A percentile compares a stretch with the other conserved stretches of the same genome.
Conservation (phyloP, 2,797 vertebrate species). For the Pipistrellus nathusii region DNA sequence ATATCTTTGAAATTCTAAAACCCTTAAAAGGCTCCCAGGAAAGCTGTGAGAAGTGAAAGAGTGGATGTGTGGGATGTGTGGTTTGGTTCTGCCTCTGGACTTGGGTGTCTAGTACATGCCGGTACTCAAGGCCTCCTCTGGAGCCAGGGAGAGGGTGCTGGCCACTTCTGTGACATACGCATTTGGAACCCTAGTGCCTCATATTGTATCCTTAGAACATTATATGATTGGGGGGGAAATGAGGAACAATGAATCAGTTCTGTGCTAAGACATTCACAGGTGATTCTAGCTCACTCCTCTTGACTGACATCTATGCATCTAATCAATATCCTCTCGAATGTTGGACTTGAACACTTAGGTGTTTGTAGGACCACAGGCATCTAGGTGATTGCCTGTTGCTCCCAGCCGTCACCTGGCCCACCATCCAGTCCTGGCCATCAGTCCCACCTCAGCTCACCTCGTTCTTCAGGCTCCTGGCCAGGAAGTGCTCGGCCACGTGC, state of each 20-base stretch:
- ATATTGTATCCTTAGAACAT: neutral
- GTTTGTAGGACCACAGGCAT: accelerated
- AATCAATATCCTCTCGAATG: too few relatives aligned
- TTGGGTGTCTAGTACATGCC: accelerated
- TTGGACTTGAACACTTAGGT: accelerated
- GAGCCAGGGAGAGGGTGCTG: neutral
- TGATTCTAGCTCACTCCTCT: neutral
- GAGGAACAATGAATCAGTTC: too few relatives aligned
- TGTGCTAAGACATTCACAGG: neutral
- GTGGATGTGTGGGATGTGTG: accelerated
- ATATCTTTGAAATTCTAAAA: neutral
- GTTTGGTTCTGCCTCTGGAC: too few relatives aligned
- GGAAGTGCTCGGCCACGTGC: conserved; percentile 97
- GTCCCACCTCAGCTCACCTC: conserved; percentile 89
- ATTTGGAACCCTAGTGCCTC: neutral
- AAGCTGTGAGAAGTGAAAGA: accelerated
- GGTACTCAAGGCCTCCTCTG: neutral
- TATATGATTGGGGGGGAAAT: neutral
- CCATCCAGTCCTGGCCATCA: too few relatives aligned
- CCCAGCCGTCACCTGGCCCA: neutral
- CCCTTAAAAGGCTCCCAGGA: neutral
- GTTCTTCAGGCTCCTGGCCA: conserved; percentile 97
- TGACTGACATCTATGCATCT: accelerated
- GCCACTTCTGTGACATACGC: neutral
- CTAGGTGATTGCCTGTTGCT: accelerated